Conservation (phyloP, 2,113 vertebrate genomes). For the Thymallus thymallus region DNA sequence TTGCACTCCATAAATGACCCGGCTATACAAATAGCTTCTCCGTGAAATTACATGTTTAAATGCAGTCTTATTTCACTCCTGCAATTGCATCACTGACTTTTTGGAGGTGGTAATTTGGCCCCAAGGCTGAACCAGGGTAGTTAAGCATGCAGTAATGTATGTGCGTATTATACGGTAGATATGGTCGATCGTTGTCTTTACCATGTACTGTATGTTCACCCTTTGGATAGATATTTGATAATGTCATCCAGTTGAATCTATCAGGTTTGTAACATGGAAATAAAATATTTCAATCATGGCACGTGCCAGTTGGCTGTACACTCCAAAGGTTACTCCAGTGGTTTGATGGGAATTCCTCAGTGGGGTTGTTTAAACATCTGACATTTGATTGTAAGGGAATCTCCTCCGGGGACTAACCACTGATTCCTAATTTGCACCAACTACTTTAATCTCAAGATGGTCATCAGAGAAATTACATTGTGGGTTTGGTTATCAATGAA, state of each 20-base stretch:
- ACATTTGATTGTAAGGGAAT: background rate
- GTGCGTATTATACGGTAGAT: slow-evolving; percentile 18
- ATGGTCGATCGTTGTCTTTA: background rate
- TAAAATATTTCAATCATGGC: too few species aligned
- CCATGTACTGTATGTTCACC: background rate
- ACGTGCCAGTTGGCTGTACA: too few species aligned
- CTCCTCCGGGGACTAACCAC: background rate
- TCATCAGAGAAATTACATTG: too few species aligned
- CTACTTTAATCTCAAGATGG: background rate
- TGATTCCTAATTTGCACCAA: slow-evolving; percentile 4
- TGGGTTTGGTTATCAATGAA: too few species aligned
- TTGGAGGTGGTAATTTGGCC: slow-evolving; percentile 26
- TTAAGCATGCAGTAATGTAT: slow-evolving; percentile 30
- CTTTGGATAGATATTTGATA: background rate
- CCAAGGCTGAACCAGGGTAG: slow-evolving; percentile 18
- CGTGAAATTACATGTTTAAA: slow-evolving; percentile 52
- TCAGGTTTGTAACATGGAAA: too few species aligned
- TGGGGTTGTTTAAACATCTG: too few species aligned
- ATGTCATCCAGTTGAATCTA: too few species aligned
- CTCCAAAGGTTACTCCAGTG: too few species aligned
- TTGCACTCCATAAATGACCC: slow-evolving; percentile 38
- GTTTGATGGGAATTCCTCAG: too few species aligned
- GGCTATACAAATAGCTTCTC: slow-evolving; percentile 30
- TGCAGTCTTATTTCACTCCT: slow-evolving; percentile 40
- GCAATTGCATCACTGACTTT: slow-evolving; percentile 39